A percentile compares a stretch with the other conserved stretches of the same genome.
phyloP scores from a whole-genome alignment of 2,113 vertebrate genomes.

The Bolborhynchus lineola region DNA sequence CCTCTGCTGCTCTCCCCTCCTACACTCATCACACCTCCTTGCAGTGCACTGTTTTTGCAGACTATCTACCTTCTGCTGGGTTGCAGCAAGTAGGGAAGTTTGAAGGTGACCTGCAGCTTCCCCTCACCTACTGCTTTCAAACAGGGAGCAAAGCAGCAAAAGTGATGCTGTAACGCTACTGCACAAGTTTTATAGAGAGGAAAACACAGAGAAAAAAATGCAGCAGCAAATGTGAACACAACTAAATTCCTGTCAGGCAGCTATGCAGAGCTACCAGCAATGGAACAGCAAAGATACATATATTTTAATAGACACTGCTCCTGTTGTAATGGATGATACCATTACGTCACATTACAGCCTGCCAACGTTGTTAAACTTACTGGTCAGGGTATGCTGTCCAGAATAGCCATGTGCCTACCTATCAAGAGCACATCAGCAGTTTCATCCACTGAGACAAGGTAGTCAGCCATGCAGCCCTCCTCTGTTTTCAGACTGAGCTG shows the following conservation, averaged over 20 bases:
- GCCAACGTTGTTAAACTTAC: background rate
- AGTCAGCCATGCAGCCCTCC: background rate
- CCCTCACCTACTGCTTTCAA: background rate
- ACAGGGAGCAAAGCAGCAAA: background rate
- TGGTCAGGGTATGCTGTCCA: too few relatives aligned
- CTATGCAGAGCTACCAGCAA: background rate
- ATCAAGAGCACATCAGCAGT: background rate
- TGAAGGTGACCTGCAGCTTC: background rate
- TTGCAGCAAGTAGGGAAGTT: background rate
- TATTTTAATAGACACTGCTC: background rate
- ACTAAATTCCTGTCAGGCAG: background rate
- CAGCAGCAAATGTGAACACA: background rate
- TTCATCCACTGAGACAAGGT: background rate
- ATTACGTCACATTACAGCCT: background rate
- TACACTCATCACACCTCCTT: accelerated
- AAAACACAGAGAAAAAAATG: background rate
- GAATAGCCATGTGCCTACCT: background rate
- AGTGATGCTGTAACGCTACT: background rate
- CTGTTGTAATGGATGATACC: accelerated
- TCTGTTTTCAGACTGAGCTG: background rate
- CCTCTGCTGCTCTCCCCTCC: background rate
- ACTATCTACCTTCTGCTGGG: background rate
- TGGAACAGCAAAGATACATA: accelerated
- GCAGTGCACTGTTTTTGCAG: accelerated
- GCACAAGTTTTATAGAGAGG: background rate